phyloP scores from a whole-genome alignment of 2,797 vertebrate species.

The Fistularia commersonii region DNA sequence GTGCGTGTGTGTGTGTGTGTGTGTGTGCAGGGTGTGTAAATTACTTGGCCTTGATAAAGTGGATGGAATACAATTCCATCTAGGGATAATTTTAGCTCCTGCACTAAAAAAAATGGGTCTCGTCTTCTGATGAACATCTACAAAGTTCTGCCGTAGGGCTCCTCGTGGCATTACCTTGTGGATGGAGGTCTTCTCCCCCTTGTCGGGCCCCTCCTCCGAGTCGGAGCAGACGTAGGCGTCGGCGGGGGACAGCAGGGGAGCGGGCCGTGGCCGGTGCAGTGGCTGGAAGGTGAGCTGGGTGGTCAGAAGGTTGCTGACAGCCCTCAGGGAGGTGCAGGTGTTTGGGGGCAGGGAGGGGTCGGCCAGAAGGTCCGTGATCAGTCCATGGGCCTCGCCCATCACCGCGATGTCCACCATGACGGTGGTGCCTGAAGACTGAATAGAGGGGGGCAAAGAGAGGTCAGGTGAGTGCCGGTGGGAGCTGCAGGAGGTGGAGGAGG shows the following conservation, averaged over 20 bases:
- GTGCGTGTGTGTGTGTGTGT: slow-evolving; percentile 38
- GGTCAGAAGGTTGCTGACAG: slow-evolving; percentile 94
- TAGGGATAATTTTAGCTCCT: slow-evolving; percentile 41
- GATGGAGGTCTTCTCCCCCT: slow-evolving; percentile 88
- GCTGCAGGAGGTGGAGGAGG: too few species aligned
- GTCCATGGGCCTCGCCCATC: slow-evolving; percentile 97
- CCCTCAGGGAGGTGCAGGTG: slow-evolving; percentile 89
- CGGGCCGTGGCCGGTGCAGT: slow-evolving; percentile 82
- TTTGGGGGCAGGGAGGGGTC: slow-evolving; percentile 92
- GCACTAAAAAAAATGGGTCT: slow-evolving; percentile 27
- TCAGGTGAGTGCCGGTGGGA: slow-evolving; percentile 7
- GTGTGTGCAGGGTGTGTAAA: slow-evolving; percentile 42
- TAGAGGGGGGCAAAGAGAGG: not conserved
- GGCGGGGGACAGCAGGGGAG: slow-evolving; percentile 65
- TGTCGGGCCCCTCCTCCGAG: slow-evolving; percentile 88
- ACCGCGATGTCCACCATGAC: slow-evolving; percentile 94
- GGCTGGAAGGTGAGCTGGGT: slow-evolving; percentile 95
- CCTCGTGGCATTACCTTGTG: slow-evolving; percentile 79
- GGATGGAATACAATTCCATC: slow-evolving; percentile 35
- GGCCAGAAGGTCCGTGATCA: slow-evolving; percentile 94
- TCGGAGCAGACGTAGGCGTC: slow-evolving; percentile 90
- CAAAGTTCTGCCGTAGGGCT: slow-evolving; percentile 1
- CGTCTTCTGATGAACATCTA: slow-evolving; percentile 27
- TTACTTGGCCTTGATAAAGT: slow-evolving; percentile 51
- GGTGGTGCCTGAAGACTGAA: slow-evolving; percentile 86